Conservation (phyloP, 2,888 invertebrate genomes). For the Operophtera brumata region DNA sequence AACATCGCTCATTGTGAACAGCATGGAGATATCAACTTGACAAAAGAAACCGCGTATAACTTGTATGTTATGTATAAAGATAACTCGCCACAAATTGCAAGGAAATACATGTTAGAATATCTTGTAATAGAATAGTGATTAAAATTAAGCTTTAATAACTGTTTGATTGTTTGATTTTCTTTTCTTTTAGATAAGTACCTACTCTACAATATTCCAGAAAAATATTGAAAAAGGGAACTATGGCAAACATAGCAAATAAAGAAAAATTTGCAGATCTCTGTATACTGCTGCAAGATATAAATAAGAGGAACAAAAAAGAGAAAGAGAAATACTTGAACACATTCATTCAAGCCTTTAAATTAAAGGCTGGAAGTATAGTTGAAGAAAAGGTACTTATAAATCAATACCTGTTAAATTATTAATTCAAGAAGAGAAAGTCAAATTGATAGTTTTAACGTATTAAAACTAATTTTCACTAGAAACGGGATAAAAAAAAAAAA, state of each 20-base stretch:
- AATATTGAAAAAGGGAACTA: slow-evolving; percentile 16
- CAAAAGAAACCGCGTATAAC: slow-evolving; percentile 92
- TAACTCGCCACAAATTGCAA: slow-evolving; percentile 87
- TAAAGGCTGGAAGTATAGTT: slow-evolving; percentile 45
- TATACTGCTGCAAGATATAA: slow-evolving; percentile 81
- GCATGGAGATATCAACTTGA: slow-evolving; percentile 84
- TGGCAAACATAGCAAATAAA: slow-evolving; percentile 44
- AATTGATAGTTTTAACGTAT: no score
- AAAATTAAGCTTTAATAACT: slow-evolving; percentile 25
- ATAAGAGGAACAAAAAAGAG: slow-evolving; percentile 64
- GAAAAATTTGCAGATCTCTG: slow-evolving; percentile 81
- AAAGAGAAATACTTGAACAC: slow-evolving; percentile 71
- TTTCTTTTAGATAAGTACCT: slow-evolving; percentile 19
- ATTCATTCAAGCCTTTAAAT: slow-evolving; percentile 75
- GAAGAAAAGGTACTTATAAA: slow-evolving; percentile 60
- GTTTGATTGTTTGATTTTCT: slow-evolving; percentile 24
- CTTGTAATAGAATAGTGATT: slow-evolving; percentile 81
- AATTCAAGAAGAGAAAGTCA: no score
- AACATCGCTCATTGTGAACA: slow-evolving; percentile 78
- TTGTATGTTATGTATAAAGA: slow-evolving; percentile 91
- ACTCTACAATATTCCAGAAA: slow-evolving; percentile 5
- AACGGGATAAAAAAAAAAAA: no score
- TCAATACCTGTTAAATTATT: not conserved
- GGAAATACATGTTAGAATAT: slow-evolving; percentile 88
- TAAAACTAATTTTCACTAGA: no score